These are phyloP conservation scores for Bibio marci DNA, from an alignment of 2,888 invertebrate species.

Conservation along the genomic window DNA sequence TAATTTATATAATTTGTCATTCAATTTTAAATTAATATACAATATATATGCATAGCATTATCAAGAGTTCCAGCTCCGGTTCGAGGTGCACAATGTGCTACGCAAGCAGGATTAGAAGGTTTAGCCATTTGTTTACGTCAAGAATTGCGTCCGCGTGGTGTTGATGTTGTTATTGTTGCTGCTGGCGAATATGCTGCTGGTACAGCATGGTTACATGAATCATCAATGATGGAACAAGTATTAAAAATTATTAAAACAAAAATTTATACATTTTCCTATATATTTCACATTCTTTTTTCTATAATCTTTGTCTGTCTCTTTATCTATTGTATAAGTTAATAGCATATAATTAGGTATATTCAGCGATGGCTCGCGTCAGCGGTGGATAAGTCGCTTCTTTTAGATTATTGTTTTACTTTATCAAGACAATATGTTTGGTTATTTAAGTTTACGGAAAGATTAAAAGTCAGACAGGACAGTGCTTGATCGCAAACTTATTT, in stretches of 20 bases:
- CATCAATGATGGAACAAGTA: constrained; percentile 42
- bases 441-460: no score
- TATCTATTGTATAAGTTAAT: not conserved
- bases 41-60: constrained; percentile 25
- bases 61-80: constrained; percentile 66
- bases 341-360: no score
- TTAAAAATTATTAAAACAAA: no score
- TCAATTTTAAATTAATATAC: not conserved
- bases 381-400: no score
- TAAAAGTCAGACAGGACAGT: no score
- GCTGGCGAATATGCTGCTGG: constrained; percentile 74
- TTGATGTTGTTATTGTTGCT: constrained; percentile 68
- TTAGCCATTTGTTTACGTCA: constrained; percentile 63
- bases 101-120: constrained; percentile 61
- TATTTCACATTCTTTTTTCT: not conserved
- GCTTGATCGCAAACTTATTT: no score
- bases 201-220: constrained; percentile 57
- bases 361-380: no score
- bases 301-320: not conserved
- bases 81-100: constrained; percentile 64
- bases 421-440: no score
- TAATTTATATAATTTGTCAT: not conserved
- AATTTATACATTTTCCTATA: not conserved
- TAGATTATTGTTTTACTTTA: no score
- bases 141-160: constrained; percentile 62